Evolutionary conservation across 1,140 invertebrate genomes (phyloP).

Genomic region (Asbolus verrucosus): DNA sequence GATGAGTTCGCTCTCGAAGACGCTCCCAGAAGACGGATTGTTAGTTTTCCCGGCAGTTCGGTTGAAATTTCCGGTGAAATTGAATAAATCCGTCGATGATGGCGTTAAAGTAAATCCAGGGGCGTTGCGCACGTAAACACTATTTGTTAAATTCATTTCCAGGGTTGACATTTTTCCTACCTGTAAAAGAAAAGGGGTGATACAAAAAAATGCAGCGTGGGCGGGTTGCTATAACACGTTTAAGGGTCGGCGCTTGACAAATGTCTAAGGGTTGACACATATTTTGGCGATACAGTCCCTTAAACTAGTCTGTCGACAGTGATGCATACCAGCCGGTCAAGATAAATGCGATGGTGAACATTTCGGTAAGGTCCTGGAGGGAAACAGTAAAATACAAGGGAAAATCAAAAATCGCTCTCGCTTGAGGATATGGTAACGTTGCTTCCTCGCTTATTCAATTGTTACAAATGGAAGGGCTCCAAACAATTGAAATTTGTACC

Average conservation of each 20-base stretch:
- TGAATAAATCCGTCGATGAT: background rate
- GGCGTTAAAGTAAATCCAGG: conserved; percentile 9
- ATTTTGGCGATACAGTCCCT: conserved; percentile 3
- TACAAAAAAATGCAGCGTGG: conserved; percentile 3
- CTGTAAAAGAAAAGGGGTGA: conserved; percentile 7
- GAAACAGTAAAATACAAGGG: no score
- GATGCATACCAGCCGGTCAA: background rate
- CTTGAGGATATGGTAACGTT: no score
- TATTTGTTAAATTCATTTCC: conserved; percentile 31
- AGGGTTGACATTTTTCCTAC: conserved; percentile 10
- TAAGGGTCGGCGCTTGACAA: conserved; percentile 24
- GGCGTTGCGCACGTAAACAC: conserved; percentile 1
- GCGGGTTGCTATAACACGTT: no score
- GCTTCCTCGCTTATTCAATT: no score
- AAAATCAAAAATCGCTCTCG: conserved; percentile 16
- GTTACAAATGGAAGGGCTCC: no score
- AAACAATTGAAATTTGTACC: no score
- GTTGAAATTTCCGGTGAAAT: conserved; percentile 20
- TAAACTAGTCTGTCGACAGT: background rate
- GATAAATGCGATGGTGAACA: no score
- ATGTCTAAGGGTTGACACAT: conserved; percentile 9
- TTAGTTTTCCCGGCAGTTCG: background rate
- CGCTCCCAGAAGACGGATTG: conserved; percentile 45
- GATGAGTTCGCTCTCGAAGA: conserved; percentile 65
- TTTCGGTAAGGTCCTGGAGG: no score